phyloP scores from a whole-genome alignment of 2,888 invertebrate species.

The Oscheius sp. region DNA sequence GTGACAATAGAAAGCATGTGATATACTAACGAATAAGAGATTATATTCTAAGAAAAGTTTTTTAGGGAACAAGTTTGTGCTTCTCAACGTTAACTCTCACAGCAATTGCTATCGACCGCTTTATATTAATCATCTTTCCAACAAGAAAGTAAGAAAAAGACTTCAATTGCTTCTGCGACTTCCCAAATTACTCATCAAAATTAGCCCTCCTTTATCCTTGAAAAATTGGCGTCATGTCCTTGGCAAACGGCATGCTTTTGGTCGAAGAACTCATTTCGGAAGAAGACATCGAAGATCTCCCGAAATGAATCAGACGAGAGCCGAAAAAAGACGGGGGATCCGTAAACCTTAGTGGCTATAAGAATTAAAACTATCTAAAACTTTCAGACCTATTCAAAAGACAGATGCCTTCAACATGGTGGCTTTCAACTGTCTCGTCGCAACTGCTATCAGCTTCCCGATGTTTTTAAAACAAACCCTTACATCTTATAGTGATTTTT shows the following conservation, averaged over 20 bases:
- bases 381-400: constrained; percentile 61
- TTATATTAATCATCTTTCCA: constrained; percentile 66
- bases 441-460: constrained; percentile 60
- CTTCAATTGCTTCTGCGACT: not conserved
- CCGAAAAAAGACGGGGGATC: not conserved
- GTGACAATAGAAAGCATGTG: not conserved
- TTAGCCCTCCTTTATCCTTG: not conserved
- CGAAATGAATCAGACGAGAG: constrained; percentile 12
- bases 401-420: constrained; percentile 63
- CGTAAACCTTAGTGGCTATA: not conserved
- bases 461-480: constrained; percentile 61
- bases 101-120: constrained; percentile 94
- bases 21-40: not conserved
- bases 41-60: not conserved
- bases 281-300: constrained; percentile 20
- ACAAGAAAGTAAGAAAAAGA: constrained; percentile 51
- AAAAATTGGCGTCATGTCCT: not conserved
- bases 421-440: constrained; percentile 54
- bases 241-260: too few relatives aligned
- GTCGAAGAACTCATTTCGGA: constrained; percentile 10
- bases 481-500: constrained; percentile 39
- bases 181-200: not conserved
- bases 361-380: not conserved
- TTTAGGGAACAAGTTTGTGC: constrained; percentile 85
- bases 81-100: constrained; percentile 95